phyloP scores from a whole-genome alignment of 2,888 invertebrate species.

The Podotricha telesiphe region DNA sequence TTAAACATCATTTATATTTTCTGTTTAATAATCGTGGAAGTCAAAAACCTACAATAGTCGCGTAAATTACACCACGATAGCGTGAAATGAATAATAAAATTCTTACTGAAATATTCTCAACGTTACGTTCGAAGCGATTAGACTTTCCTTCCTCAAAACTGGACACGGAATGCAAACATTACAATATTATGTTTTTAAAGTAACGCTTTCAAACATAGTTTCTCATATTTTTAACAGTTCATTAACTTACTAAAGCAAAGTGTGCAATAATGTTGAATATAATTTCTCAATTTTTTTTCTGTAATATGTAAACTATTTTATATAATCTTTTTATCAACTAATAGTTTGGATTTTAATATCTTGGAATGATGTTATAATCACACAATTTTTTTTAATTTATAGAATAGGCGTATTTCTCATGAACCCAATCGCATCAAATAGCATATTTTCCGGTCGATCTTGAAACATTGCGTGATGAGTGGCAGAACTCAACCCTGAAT shows the following conservation, averaged over 20 bases:
- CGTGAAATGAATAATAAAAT: neutral
- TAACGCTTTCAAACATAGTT: conserved; percentile 37
- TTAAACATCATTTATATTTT: too few species aligned
- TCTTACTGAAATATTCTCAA: too few species aligned
- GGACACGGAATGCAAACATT: conserved; percentile 21
- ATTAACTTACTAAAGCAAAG: conserved; percentile 12
- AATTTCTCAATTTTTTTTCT: neutral
- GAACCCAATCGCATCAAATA: too few species aligned
- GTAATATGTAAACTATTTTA: neutral
- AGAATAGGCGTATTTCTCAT: too few species aligned
- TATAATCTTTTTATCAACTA: too few species aligned
- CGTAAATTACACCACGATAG: neutral
- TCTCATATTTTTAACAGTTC: conserved; percentile 27
- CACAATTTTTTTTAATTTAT: too few species aligned
- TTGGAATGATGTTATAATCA: too few species aligned
- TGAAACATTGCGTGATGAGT: too few species aligned
- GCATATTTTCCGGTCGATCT: too few species aligned
- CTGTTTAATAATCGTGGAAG: too few species aligned
- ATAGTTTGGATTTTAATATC: too few species aligned
- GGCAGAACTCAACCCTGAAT: neutral
- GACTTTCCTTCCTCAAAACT: conserved; percentile 21
- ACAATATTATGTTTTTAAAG: conserved; percentile 27
- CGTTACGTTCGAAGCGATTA: conserved; percentile 3
- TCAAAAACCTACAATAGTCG: neutral
- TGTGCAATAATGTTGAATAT: neutral